Percentiles rank a stretch among this genome's conserved stretches.
These are phyloP conservation scores for Stigmatopora nigra DNA, from an alignment of 2,113 vertebrate species.

Conservation along the genomic window DNA sequence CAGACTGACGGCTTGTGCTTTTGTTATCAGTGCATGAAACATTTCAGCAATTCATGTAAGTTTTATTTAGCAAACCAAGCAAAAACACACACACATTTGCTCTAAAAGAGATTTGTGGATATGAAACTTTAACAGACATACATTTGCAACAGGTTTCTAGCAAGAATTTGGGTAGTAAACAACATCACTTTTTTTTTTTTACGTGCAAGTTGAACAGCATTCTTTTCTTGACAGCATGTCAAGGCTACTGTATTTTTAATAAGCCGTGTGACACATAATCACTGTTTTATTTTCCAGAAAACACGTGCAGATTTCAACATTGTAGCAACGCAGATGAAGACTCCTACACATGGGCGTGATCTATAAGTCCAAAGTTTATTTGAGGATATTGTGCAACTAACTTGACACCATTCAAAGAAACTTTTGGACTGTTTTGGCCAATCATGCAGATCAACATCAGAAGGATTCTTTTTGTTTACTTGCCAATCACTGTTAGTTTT, in stretches of 20 bases:
- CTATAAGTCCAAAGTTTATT: background rate
- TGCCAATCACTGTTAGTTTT: background rate
- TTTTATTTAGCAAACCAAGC: background rate
- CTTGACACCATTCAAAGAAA: background rate
- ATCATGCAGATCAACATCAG: background rate
- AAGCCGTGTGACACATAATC: background rate
- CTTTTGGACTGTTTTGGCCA: background rate
- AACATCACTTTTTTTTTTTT: background rate
- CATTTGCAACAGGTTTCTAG: background rate
- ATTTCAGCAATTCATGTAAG: background rate
- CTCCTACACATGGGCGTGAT: background rate
- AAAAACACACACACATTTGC: background rate
- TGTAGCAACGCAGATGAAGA: background rate
- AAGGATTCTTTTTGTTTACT: background rate
- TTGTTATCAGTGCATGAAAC: background rate
- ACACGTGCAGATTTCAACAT: background rate
- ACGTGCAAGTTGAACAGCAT: background rate
- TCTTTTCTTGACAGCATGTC: background rate
- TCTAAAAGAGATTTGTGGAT: background rate
- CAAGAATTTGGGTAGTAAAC: background rate
- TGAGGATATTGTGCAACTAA: background rate
- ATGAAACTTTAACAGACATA: background rate
- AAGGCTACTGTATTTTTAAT: background rate
- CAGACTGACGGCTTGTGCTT: background rate
- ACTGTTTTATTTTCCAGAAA: background rate